Percentiles rank a stretch among this genome's conserved stretches.
phyloP scores from a whole-genome alignment of 2,888 invertebrate species.

The Scaptomyza caliginosa region DNA sequence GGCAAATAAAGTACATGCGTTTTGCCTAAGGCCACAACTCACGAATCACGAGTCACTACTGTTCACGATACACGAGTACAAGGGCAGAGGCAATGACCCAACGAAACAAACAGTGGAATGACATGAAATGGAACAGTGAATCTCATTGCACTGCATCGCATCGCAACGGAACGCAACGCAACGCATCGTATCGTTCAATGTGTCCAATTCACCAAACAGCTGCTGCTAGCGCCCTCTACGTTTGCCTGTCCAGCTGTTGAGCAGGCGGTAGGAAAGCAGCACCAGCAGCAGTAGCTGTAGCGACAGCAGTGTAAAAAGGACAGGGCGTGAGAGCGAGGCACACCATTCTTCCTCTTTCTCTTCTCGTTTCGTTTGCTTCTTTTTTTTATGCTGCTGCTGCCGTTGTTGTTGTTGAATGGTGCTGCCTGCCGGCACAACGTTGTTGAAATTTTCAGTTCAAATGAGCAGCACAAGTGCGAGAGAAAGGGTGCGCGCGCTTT shows the following conservation, averaged over 20 bases:
- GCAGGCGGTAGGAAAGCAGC: conserved; percentile 13
- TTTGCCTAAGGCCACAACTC: background rate
- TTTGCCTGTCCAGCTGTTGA: conserved; percentile 51
- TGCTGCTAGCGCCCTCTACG: conserved; percentile 42
- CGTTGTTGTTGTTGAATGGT: conserved; percentile 15
- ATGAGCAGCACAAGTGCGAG: conserved; percentile 21
- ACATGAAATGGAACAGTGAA: background rate
- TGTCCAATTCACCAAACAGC: conserved; percentile 42
- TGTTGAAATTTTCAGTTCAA: conserved; percentile 46
- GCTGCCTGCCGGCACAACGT: conserved; percentile 46
- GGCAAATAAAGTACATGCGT: background rate
- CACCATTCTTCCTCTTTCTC: background rate
- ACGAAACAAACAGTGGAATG: conserved; percentile 5
- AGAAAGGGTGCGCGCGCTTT: conserved; percentile 26
- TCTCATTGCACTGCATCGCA: conserved; percentile 2
- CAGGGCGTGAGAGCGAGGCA: conserved; percentile 6
- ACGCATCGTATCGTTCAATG: conserved; percentile 21
- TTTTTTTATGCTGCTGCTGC: conserved; percentile 1
- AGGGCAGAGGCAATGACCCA: conserved; percentile 43
- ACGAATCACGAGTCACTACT: background rate
- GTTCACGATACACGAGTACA: conserved; percentile 4
- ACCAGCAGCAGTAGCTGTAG: background rate
- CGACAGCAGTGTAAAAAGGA: conserved; percentile 7
- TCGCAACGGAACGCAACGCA: background rate
- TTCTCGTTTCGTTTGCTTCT: background rate